Base-by-base conservation (phyloP, 2,797 vertebrate genomes). In the Labeo calbasu region DNA sequence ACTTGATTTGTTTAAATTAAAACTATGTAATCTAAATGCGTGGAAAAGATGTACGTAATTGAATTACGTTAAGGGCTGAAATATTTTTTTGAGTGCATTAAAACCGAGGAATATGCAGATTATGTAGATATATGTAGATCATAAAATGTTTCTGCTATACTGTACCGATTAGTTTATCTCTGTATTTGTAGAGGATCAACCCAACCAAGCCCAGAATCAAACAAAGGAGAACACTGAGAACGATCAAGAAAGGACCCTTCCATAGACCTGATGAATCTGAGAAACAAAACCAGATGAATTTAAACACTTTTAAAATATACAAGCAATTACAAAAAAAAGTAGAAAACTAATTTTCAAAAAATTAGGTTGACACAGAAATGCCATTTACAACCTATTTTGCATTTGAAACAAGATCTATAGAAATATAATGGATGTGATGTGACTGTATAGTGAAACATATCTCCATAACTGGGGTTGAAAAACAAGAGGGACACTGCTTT, bases 231-330 rank as follows among this genome's bases (percentile, higher is more conserved):
- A 72, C 15, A 28, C 0, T 5, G 2, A 72, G 2, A 51, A 72
- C 0, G 0, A 0, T 19, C 3, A 51, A 1, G 23, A 72, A 28
- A 28, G 0, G 70, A 72, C 15, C 14, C 48, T 51, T 72, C 70
- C 70, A 51, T 51, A 23, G 46, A 19, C 25, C 70, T 51, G 70
- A 51, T 50, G 46, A 28, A 25, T 51, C 46, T 72, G 48, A 72
- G 8, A 10, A 48, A 23, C 6, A 46, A 70, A 70, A 46, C 21
- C 40, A 43, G 9, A 19, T 19, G 14, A 36, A 4, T 32, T 14
- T 32, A 65, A 65, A 28, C 61, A 65, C 0, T 14, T 63, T 63
- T 2, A 32, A 36, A 4, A 66, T 36, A 10, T 65, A 19, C 17
- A 4, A 32, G 32, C 14, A 32, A 19, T 4, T 65, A 15, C 23